Evolutionary conservation across 2,113 vertebrate species (phyloP).

Genomic region (Sinocyclocheilus rhinocerous): DNA sequence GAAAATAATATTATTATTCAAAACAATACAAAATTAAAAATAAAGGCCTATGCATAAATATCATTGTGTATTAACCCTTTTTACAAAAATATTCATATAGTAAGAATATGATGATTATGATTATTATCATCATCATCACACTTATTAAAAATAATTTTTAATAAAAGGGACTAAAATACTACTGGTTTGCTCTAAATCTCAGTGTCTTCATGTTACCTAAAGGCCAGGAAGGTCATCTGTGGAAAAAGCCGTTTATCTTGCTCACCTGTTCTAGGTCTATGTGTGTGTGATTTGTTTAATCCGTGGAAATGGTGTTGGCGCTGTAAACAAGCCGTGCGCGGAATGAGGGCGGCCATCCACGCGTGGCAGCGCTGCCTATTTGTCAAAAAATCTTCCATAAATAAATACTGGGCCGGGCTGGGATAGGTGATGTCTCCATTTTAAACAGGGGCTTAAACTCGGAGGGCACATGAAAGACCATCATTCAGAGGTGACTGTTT

Average conservation of each 20-base stretch:
- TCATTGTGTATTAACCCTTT: too few relatives aligned
- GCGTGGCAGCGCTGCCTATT: slow-evolving; percentile 93
- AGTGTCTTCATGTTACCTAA: slow-evolving; percentile 37
- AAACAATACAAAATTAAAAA: neutral
- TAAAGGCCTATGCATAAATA: too few relatives aligned
- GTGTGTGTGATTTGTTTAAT: slow-evolving; percentile 99
- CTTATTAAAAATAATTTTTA: neutral
- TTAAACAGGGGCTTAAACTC: slow-evolving; percentile 82
- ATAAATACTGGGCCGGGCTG: slow-evolving; percentile 87
- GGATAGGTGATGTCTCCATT: slow-evolving; percentile 96
- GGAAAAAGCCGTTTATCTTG: slow-evolving; percentile 83
- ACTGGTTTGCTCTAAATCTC: neutral
- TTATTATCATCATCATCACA: too few relatives aligned
- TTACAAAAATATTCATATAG: too few relatives aligned
- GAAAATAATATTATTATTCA: neutral
- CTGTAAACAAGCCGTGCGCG: slow-evolving; percentile 98
- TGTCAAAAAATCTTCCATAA: slow-evolving; percentile 88
- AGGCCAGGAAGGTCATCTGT: slow-evolving; percentile 83
- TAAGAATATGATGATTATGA: too few relatives aligned
- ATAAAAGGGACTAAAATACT: neutral
- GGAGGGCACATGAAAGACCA: slow-evolving; percentile 6
- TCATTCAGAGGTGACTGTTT: slow-evolving; percentile 24
- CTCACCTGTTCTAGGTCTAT: slow-evolving; percentile 91
- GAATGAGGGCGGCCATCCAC: slow-evolving; percentile 91
- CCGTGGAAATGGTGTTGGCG: slow-evolving; percentile 94